Evolutionary conservation across 2,888 invertebrate species (phyloP).

Genomic region (Caenorhabditis doughertyi): DNA sequence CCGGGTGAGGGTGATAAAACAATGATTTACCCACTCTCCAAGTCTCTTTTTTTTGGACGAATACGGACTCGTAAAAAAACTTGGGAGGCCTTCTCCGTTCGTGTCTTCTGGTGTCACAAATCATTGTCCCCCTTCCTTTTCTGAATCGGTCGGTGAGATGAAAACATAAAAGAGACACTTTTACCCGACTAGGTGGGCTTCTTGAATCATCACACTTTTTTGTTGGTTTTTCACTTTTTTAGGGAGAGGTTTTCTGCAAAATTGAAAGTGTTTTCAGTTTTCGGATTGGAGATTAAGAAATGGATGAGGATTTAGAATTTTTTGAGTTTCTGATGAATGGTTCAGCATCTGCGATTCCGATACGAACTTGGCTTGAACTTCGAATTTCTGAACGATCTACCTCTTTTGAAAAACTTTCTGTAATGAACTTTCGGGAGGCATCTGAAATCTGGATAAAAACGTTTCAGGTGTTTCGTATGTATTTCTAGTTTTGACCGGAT

Average conservation of each 20-base stretch:
- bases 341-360: too few species aligned
- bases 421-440: too few species aligned
- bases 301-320: not conserved
- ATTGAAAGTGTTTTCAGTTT: constrained; percentile 14
- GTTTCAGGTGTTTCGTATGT: not conserved
- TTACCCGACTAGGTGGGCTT: constrained; percentile 38
- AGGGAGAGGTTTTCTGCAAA: not conserved
- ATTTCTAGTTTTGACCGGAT: not conserved
- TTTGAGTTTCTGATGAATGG: not conserved
- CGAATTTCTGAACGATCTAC: too few species aligned
- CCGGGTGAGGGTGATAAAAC: constrained; percentile 52
- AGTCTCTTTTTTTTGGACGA: constrained; percentile 29
- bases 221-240: constrained; percentile 3
- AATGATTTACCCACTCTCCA: constrained; percentile 49
- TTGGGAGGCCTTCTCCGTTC: constrained; percentile 45
- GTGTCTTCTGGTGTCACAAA: constrained; percentile 49
- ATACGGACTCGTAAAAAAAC: constrained; percentile 55
- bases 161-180: constrained; percentile 42
- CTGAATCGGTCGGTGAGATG: constrained; percentile 56
- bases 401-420: too few species aligned
- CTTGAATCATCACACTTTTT: constrained; percentile 37
- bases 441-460: not conserved
- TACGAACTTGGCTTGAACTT: too few species aligned
- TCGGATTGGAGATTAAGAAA: not conserved
- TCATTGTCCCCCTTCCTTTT: constrained; percentile 18